Conservation (phyloP, 2,113 vertebrate species). For the Uria lomvia region DNA sequence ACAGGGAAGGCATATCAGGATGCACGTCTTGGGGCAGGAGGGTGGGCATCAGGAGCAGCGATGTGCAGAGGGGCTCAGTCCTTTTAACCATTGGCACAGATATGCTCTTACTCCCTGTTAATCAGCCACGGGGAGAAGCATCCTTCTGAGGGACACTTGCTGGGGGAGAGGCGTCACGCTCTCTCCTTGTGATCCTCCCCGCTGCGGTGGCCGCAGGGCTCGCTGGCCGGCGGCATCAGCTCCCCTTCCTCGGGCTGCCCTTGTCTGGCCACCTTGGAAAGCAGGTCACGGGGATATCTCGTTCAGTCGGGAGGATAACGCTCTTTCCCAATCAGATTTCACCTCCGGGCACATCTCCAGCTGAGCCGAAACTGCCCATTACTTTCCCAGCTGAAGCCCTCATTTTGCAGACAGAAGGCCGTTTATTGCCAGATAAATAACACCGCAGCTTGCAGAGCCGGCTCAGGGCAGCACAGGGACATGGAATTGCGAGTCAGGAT, state of each 20-base stretch:
- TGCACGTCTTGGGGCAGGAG: neutral
- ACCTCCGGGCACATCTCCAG: neutral
- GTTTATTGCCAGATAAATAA: constrained; percentile 33
- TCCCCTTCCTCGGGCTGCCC: neutral
- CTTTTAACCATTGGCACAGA: neutral
- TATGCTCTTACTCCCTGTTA: neutral
- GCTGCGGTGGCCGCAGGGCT: neutral
- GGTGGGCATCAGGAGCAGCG: neutral
- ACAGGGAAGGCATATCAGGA: neutral
- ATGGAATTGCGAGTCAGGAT: neutral
- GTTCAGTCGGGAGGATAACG: fast-evolving
- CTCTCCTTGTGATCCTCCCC: fast-evolving
- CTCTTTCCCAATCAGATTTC: neutral
- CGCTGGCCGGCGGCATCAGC: neutral
- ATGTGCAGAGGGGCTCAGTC: neutral
- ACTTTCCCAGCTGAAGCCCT: neutral
- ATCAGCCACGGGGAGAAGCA: neutral
- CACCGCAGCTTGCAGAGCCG: neutral
- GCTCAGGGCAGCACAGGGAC: neutral
- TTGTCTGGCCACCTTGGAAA: neutral
- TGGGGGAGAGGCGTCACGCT: neutral
- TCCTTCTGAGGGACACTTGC: neutral
- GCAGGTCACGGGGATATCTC: neutral
- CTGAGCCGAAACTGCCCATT: constrained; percentile 4
- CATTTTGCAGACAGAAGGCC: neutral